phyloP scores from a whole-genome alignment of 2,797 vertebrate genomes.

The Rhinella marina region DNA sequence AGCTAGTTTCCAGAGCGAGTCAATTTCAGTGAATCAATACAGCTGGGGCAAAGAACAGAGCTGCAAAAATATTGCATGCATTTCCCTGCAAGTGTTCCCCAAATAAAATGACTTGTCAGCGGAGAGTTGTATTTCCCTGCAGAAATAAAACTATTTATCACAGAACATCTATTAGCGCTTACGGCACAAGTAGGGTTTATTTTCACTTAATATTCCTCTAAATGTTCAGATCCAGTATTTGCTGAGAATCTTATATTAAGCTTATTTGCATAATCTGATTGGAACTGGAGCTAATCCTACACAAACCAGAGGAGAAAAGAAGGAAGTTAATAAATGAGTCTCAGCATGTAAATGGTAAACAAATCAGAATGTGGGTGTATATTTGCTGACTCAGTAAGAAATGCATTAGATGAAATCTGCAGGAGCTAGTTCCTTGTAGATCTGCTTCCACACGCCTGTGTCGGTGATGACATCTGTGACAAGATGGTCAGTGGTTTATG shows the following conservation, averaged over 20 bases:
- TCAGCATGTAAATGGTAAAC: not conserved
- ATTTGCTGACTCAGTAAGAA: not conserved
- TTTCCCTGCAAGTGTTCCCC: conserved; percentile 29
- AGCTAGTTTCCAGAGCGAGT: conserved; percentile 33
- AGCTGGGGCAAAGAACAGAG: conserved; percentile 12
- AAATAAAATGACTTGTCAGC: conserved; percentile 2
- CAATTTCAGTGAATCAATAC: conserved; percentile 51
- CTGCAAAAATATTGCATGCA: conserved; percentile 33
- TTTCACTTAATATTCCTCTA: not conserved
- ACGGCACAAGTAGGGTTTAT: not conserved
- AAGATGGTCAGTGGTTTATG: too few species aligned
- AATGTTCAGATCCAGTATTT: not conserved
- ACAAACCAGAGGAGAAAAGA: not conserved
- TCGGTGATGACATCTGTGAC: too few species aligned
- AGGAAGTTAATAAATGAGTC: not conserved
- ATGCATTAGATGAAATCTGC: not conserved
- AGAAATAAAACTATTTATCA: conserved; percentile 1
- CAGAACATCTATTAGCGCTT: not conserved
- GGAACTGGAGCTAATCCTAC: not conserved
- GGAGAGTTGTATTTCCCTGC: not conserved
- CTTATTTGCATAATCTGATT: not conserved
- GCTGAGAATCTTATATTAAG: not conserved
- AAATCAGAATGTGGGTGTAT: not conserved
- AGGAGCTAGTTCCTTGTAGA: not conserved
- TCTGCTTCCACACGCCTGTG: not conserved